These are phyloP conservation scores for Masnerella sp. DNA, from an alignment of 2,888 invertebrate genomes.

Conservation along the genomic window DNA sequence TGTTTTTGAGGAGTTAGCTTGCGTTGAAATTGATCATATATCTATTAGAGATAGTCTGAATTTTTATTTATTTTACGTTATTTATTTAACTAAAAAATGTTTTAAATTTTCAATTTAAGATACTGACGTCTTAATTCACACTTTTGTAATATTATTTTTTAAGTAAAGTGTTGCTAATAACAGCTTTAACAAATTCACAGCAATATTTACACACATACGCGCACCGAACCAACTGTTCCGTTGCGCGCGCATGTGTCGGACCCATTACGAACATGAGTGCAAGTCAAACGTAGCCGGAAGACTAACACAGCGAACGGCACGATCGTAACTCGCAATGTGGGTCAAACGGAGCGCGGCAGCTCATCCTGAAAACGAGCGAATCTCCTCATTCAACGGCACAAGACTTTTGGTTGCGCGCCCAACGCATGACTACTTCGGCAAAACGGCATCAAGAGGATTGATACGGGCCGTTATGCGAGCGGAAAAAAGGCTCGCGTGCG, in stretches of 20 bases:
- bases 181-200: no score
- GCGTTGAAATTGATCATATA: no score
- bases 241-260: slow-evolving; percentile 35
- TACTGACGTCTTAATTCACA: no score
- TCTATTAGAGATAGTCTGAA: no score
- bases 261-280: slow-evolving; percentile 45
- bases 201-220: slow-evolving; percentile 39
- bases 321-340: slow-evolving; percentile 71
- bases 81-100: no score
- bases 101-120: no score
- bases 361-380: slow-evolving; percentile 62
- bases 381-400: slow-evolving; percentile 64
- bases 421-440: slow-evolving; percentile 44
- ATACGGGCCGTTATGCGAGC: slow-evolving; percentile 28
- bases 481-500: slow-evolving; percentile 30
- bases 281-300: slow-evolving; percentile 38
- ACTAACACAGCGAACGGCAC: slow-evolving; percentile 45
- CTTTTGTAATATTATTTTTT: no score
- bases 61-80: no score
- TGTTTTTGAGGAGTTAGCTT: no score
- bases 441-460: slow-evolving; percentile 43
- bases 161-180: no score
- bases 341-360: slow-evolving; percentile 64
- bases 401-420: slow-evolving; percentile 59
- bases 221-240: slow-evolving; percentile 18